These are phyloP conservation scores for Gulo gulo DNA, from an alignment of 2,113 vertebrate genomes.

Conservation along the genomic window DNA sequence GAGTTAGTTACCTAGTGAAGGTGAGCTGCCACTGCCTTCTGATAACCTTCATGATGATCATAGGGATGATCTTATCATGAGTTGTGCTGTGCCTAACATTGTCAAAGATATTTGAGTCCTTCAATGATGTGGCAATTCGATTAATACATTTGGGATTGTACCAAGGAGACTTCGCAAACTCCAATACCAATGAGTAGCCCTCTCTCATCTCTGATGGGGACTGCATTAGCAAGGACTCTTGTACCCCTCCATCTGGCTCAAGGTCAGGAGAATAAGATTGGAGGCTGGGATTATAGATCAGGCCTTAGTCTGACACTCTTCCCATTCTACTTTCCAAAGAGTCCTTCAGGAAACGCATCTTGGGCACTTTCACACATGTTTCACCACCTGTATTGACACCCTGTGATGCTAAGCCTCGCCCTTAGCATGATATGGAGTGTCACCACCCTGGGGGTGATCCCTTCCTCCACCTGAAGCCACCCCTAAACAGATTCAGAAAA, in stretches of 20 bases:
- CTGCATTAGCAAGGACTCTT: slow-evolving; percentile 93
- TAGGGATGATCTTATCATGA: slow-evolving; percentile 90
- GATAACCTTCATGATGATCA: slow-evolving; percentile 89
- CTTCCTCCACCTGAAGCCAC: accelerated
- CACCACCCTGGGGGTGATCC: accelerated
- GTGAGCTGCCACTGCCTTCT: slow-evolving; percentile 90
- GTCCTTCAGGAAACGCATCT: background rate
- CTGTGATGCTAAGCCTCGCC: background rate
- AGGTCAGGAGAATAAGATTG: slow-evolving; percentile 88
- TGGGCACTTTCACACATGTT: background rate
- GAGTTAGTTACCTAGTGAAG: slow-evolving; percentile 90
- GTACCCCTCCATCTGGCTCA: slow-evolving; percentile 92
- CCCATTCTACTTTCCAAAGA: background rate
- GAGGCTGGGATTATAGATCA: slow-evolving; percentile 83
- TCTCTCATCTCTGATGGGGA: slow-evolving; percentile 90
- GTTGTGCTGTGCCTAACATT: slow-evolving; percentile 91
- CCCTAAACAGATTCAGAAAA: background rate
- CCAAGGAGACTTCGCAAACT: slow-evolving; percentile 93
- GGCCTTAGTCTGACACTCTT: slow-evolving; percentile 89
- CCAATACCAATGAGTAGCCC: slow-evolving; percentile 90
- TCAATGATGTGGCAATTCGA: slow-evolving; percentile 89
- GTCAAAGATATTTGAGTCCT: slow-evolving; percentile 93
- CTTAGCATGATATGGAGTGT: background rate
- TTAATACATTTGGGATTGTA: slow-evolving; percentile 91
- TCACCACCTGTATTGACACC: background rate